These are phyloP conservation scores for Pyrocephalus nanus DNA, from an alignment of 2,797 vertebrate species.

Conservation along the genomic window DNA sequence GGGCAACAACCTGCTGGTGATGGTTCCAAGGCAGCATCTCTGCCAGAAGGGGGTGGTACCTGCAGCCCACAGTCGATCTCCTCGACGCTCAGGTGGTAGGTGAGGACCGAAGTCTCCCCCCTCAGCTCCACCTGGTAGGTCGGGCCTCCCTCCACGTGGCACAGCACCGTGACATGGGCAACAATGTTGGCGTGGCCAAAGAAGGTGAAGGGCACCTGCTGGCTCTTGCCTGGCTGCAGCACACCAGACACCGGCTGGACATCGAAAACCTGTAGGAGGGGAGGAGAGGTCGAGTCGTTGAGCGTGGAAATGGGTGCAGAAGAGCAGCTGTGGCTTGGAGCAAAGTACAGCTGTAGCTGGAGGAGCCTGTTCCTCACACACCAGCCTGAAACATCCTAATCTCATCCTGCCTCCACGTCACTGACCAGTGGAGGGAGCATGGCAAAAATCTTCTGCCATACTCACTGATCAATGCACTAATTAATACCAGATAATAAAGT, in stretches of 20 bases:
- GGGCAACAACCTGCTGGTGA: neutral
- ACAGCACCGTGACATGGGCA: fast-evolving
- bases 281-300: neutral
- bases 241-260: neutral
- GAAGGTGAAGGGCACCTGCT: neutral
- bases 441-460: neutral
- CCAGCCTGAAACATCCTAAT: neutral
- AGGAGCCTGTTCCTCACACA: neutral
- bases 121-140: neutral
- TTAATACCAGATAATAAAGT: neutral
- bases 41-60: neutral
- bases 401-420: neutral
- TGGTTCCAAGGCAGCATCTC: neutral
- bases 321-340: neutral
- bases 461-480: neutral
- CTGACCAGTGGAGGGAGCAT: neutral
- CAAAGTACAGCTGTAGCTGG: neutral
- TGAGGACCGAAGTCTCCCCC: fast-evolving
- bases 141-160: neutral
- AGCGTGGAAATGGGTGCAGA: neutral
- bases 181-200: neutral
- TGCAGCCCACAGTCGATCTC: fast-evolving
- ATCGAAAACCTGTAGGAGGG: neutral
- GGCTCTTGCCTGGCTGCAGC: neutral
- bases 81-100: neutral